These are phyloP conservation scores for Platysteira castanea DNA, from an alignment of 2,113 vertebrate genomes.

Conservation along the genomic window DNA sequence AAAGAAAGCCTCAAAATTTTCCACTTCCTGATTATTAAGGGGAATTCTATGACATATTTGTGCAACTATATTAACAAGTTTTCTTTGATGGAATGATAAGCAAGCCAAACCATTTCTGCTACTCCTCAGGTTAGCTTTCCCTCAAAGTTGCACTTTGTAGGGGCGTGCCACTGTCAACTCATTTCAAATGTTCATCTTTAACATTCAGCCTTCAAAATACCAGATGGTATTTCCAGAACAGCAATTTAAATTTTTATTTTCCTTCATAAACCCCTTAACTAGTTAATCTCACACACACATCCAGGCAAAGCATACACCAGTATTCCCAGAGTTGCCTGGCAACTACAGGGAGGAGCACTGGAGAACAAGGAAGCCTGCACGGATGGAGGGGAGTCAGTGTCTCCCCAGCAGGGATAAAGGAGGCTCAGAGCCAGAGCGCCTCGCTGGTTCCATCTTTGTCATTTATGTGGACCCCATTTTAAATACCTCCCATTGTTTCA, in stretches of 20 bases:
- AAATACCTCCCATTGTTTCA: background rate
- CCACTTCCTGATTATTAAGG: background rate
- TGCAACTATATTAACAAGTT: background rate
- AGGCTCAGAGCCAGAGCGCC: slow-evolving; percentile 17
- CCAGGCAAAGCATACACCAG: slow-evolving; percentile 48
- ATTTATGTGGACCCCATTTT: background rate
- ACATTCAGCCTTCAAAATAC: slow-evolving; percentile 39
- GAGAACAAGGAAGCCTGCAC: slow-evolving; percentile 65
- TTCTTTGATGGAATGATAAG: background rate
- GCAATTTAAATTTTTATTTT: slow-evolving; percentile 68
- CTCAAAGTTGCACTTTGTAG: background rate
- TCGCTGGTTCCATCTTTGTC: background rate
- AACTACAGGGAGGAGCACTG: slow-evolving; percentile 71
- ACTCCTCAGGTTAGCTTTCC: background rate
- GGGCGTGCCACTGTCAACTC: background rate
- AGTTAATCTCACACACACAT: slow-evolving; percentile 68
- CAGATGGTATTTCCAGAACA: slow-evolving; percentile 58
- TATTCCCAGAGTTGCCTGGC: slow-evolving; percentile 79
- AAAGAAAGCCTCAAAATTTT: background rate
- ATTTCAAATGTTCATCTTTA: slow-evolving; percentile 25
- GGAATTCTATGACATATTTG: background rate
- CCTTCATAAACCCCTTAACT: slow-evolving; percentile 70
- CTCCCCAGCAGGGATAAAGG: slow-evolving; percentile 54
- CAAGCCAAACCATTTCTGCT: background rate
- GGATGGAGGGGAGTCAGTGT: slow-evolving; percentile 58